These are phyloP conservation scores for Teleiodes luculella DNA, from an alignment of 2,888 invertebrate genomes.

Conservation along the genomic window DNA sequence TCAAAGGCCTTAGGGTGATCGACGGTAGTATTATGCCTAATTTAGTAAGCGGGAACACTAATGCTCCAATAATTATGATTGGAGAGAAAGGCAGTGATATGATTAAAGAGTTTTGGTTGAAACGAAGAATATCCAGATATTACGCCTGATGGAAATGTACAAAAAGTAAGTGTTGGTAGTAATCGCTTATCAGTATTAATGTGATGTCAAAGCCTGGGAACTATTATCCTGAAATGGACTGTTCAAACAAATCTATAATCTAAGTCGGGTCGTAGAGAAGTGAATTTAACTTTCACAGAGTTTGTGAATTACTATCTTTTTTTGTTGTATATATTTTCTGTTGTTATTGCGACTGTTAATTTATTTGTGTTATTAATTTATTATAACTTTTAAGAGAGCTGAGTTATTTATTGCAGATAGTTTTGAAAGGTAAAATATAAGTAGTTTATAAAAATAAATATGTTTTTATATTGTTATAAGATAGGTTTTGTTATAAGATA, in stretches of 20 bases:
- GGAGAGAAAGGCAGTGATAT: slow-evolving; percentile 93
- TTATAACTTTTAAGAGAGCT: neutral
- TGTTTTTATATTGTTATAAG: neutral
- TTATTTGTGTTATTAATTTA: slow-evolving; percentile 7
- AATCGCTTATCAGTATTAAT: slow-evolving; percentile 10
- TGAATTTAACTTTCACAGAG: neutral
- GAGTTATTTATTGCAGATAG: neutral
- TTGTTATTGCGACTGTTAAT: slow-evolving; percentile 11
- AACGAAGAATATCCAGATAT: slow-evolving; percentile 70
- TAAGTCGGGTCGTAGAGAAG: no score
- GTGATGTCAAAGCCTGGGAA: neutral
- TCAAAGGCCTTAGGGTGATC: slow-evolving; percentile 87
- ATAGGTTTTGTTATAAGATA: no score
- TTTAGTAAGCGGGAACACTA: slow-evolving; percentile 90
- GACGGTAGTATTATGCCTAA: slow-evolving; percentile 94
- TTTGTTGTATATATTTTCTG: slow-evolving; percentile 12
- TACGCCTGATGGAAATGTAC: slow-evolving; percentile 50
- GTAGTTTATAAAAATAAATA: neutral
- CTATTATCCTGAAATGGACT: no score
- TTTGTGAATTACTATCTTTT: neutral
- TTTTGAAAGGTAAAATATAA: neutral
- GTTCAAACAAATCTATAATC: no score
- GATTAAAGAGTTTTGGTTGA: slow-evolving; percentile 90
- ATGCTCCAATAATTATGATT: slow-evolving; percentile 93
- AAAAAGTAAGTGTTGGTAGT: slow-evolving; percentile 22